Evolutionary conservation across 2,797 vertebrate genomes (phyloP).

Genomic region (Chelonia mydas): DNA sequence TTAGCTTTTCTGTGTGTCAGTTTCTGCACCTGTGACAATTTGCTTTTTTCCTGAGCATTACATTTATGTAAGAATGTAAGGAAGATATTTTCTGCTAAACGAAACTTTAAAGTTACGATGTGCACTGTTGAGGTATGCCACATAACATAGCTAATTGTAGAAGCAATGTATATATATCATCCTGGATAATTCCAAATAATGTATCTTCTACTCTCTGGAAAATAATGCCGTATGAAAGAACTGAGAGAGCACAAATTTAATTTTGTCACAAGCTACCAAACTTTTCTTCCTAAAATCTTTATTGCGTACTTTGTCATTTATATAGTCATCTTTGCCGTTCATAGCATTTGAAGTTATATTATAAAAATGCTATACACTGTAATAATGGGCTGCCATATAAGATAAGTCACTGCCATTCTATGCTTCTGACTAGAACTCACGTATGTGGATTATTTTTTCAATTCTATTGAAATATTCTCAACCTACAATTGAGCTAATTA

Average conservation of each 20-base stretch:
- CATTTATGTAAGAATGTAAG: not conserved
- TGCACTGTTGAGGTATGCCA: not conserved
- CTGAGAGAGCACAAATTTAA: not conserved
- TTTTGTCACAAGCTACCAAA: slow-evolving; percentile 4
- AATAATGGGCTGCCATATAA: not conserved
- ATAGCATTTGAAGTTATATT: not conserved
- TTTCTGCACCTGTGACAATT: not conserved
- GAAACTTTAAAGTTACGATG: not conserved
- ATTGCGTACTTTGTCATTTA: not conserved
- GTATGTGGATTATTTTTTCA: not conserved
- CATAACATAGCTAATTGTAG: not conserved
- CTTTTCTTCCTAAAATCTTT: not conserved
- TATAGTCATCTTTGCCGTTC: slow-evolving; percentile 23
- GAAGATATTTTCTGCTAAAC: not conserved
- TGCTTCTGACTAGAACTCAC: slow-evolving; percentile 3
- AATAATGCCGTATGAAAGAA: slow-evolving; percentile 23
- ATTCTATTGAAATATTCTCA: not conserved
- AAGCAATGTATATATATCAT: not conserved
- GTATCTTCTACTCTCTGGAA: slow-evolving; percentile 14
- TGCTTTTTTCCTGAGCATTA: not conserved
- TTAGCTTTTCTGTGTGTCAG: not conserved
- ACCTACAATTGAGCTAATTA: not conserved
- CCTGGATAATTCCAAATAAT: not conserved
- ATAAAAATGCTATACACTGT: not conserved
- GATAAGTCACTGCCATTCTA: not conserved